Conservation (phyloP, 2,113 vertebrate genomes). For the Clarias macrocephalus region DNA sequence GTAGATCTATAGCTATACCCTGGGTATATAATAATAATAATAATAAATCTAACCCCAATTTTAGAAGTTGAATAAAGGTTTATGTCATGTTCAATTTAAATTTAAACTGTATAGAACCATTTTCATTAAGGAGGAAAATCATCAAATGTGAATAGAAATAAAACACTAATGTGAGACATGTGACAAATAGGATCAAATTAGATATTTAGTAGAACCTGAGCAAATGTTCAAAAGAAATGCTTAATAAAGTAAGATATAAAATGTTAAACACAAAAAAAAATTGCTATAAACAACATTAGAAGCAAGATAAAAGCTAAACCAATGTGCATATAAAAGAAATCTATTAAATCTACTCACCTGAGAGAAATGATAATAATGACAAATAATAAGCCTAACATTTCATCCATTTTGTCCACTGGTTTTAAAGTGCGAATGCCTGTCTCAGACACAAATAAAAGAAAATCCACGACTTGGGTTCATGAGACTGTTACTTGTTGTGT, state of each 20-base stretch:
- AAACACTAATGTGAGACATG: neutral
- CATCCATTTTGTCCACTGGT: slow-evolving; percentile 25
- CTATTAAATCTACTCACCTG: slow-evolving; percentile 29
- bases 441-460: neutral
- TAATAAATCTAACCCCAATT: neutral
- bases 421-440: neutral
- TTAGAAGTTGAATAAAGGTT: neutral
- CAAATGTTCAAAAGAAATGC: neutral
- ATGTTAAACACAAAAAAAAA: neutral
- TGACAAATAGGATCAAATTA: neutral
- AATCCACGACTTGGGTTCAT: neutral
- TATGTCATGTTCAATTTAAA: neutral
- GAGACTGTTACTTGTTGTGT: neutral
- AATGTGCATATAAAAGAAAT: neutral
- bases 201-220: neutral
- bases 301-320: neutral
- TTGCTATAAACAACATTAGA: neutral
- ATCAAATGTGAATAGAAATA: neutral
- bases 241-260: neutral
- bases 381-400: slow-evolving; percentile 19
- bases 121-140: neutral
- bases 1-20: neutral
- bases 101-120: neutral
- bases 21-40: neutral
- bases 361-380: neutral